Conservation (phyloP, 1,140 invertebrate species). For the Gryon sp. region DNA sequence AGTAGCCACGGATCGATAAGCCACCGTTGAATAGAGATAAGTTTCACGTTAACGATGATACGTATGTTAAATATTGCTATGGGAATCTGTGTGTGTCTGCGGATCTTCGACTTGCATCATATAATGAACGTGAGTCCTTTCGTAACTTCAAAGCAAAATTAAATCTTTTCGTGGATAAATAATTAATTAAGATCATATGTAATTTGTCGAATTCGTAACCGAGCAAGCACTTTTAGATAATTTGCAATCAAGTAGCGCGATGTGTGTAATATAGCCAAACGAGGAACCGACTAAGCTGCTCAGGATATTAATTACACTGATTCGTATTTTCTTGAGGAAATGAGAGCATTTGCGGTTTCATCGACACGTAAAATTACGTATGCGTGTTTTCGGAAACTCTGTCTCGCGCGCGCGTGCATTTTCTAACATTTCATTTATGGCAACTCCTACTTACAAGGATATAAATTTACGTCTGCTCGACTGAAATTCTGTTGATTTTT, state of each 20-base stretch:
- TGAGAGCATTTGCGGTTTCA: slow-evolving; percentile 20
- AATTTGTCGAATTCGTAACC: slow-evolving; percentile 53
- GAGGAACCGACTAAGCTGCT: slow-evolving; percentile 33
- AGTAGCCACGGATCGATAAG: slow-evolving; percentile 40
- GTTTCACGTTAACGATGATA: slow-evolving; percentile 49
- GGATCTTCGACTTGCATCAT: slow-evolving; percentile 48
- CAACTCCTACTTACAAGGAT: too few relatives aligned
- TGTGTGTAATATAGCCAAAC: slow-evolving; percentile 29
- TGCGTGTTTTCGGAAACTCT: slow-evolving; percentile 2
- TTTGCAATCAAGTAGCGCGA: slow-evolving; percentile 55
- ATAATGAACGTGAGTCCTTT: slow-evolving; percentile 52
- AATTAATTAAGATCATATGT: slow-evolving; percentile 64
- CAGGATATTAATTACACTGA: slow-evolving; percentile 47
- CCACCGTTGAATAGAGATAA: slow-evolving; percentile 38
- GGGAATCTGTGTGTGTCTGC: slow-evolving; percentile 36
- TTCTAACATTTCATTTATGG: too few relatives aligned
- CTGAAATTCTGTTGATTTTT: too few relatives aligned
- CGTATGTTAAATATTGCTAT: slow-evolving; percentile 47
- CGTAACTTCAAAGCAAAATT: slow-evolving; percentile 59
- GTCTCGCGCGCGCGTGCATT: too few relatives aligned
- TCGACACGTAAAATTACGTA: slow-evolving; percentile 23
- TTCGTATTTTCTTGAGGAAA: slow-evolving; percentile 43
- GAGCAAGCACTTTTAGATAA: slow-evolving; percentile 57
- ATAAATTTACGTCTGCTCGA: too few relatives aligned
- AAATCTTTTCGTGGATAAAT: slow-evolving; percentile 58